Percentiles rank a stretch among this genome's conserved stretches.
phyloP scores from a whole-genome alignment of 2,797 vertebrate species.

The Tamandua tetradactyla region DNA sequence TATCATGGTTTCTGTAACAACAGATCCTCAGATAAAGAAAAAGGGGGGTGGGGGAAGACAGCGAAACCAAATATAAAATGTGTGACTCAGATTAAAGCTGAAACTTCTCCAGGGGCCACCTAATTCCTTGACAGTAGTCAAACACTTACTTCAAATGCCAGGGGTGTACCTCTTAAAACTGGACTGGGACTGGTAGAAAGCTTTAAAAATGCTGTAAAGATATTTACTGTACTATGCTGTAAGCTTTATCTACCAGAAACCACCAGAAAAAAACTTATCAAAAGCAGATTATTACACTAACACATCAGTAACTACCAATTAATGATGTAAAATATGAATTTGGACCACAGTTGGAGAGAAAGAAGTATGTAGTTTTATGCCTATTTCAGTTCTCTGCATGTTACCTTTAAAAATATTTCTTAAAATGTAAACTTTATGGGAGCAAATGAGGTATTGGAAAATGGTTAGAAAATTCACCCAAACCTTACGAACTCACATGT shows the following conservation, averaged over 20 bases:
- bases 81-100: not conserved
- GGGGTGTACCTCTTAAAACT: not conserved
- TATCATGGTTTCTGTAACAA: not conserved
- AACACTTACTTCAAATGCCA: conserved; percentile 5
- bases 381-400: not conserved
- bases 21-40: not conserved
- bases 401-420: conserved; percentile 53
- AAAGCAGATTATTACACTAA: conserved; percentile 15
- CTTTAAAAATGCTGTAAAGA: not conserved
- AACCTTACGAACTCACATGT: conserved; percentile 90
- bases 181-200: not conserved
- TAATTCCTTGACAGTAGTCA: conserved; percentile 8
- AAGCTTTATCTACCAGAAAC: conserved; percentile 22
- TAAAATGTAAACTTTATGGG: conserved; percentile 31
- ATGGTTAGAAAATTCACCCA: conserved; percentile 57
- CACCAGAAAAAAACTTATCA: conserved; percentile 50
- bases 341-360: not conserved
- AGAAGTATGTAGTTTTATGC: not conserved
- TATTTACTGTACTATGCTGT: not conserved
- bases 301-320: conserved; percentile 1
- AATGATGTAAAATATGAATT: not conserved
- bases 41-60: not conserved
- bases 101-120: not conserved
- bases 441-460: conserved; percentile 10
- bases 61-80: not conserved